Conservation (phyloP, 2,797 vertebrate genomes). For the Selene dorsalis region DNA sequence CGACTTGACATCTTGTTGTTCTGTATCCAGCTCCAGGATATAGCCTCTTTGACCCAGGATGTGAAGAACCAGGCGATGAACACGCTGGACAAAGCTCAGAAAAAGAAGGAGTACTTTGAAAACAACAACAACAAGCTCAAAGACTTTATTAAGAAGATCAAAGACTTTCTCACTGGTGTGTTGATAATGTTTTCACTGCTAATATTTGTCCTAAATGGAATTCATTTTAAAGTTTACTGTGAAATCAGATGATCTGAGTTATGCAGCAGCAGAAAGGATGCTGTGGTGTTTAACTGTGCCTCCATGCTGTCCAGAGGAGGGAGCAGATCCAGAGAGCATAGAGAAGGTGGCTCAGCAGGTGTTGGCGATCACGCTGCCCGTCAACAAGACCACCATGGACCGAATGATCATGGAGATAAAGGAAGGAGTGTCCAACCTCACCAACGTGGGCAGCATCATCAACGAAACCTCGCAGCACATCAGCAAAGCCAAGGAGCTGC, state of each 20-base stretch:
- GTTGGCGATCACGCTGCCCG: slow-evolving; percentile 86
- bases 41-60: slow-evolving; percentile 82
- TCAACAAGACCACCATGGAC: slow-evolving; percentile 77
- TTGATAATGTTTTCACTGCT: neutral
- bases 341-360: slow-evolving; percentile 87
- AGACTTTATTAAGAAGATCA: slow-evolving; percentile 88
- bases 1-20: slow-evolving; percentile 14
- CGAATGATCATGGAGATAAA: slow-evolving; percentile 83
- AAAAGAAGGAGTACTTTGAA: slow-evolving; percentile 82
- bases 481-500: slow-evolving; percentile 79
- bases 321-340: slow-evolving; percentile 89
- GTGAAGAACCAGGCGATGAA: slow-evolving; percentile 82
- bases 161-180: slow-evolving; percentile 89
- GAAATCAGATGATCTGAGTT: neutral
- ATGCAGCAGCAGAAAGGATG: neutral
- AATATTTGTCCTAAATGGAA: neutral
- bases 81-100: slow-evolving; percentile 81
- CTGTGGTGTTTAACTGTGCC: neutral
- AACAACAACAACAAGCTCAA: slow-evolving; percentile 85
- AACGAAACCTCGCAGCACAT: slow-evolving; percentile 83
- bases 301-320: slow-evolving; percentile 84
- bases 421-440: slow-evolving; percentile 83
- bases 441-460: slow-evolving; percentile 79
- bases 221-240: neutral
- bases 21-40: slow-evolving; percentile 84